A percentile compares a stretch with the other conserved stretches of the same genome.
These are phyloP conservation scores for Diarsia mendica DNA, from an alignment of 2,888 invertebrate species.

Conservation along the genomic window DNA sequence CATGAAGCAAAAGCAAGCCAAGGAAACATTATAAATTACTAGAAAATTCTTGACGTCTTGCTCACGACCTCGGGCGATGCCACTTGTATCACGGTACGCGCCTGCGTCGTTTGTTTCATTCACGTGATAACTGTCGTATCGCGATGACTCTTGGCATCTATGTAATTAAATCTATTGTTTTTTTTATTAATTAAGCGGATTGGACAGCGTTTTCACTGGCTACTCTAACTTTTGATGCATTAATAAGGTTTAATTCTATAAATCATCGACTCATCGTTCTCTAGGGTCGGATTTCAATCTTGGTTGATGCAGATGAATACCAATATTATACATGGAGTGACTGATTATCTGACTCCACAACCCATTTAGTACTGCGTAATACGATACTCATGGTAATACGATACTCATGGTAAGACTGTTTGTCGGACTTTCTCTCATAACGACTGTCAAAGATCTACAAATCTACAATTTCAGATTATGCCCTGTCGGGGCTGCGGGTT, in stretches of 20 bases:
- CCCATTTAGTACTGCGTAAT: too few relatives aligned
- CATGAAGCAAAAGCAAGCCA: conserved; percentile 3
- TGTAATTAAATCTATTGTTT: too few relatives aligned
- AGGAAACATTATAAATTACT: conserved; percentile 11
- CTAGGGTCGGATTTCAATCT: neutral
- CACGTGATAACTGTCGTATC: neutral
- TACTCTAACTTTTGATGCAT: neutral
- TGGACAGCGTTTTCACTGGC: neutral
- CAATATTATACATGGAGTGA: neutral
- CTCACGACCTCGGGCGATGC: neutral
- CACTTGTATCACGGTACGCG: neutral
- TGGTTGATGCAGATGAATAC: neutral
- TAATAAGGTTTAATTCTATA: neutral
- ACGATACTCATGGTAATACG: too few relatives aligned
- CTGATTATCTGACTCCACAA: too few relatives aligned
- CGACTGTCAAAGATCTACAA: too few relatives aligned
- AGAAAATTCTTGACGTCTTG: conserved; percentile 17
- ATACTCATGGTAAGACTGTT: too few relatives aligned
- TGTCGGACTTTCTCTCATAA: too few relatives aligned
- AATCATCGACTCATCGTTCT: neutral
- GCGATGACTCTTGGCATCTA: neutral
- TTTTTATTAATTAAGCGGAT: neutral
- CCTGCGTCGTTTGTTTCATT: neutral
- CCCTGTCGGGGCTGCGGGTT: too few relatives aligned
- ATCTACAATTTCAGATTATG: too few relatives aligned